Evolutionary conservation across 2,888 invertebrate species (phyloP).

Genomic region (Odontothrips loti): DNA sequence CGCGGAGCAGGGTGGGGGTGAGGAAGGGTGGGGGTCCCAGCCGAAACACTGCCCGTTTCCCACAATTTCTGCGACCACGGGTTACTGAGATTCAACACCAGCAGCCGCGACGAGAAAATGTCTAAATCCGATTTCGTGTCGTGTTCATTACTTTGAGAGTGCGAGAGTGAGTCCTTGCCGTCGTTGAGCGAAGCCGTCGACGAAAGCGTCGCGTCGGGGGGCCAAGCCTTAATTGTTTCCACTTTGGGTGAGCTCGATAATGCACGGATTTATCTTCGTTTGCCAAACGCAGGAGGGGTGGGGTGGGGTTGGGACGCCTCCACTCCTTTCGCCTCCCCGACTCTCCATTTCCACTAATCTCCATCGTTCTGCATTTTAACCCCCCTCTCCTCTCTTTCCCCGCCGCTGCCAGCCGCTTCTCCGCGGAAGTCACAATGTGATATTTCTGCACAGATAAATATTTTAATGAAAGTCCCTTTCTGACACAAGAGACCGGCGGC

Average conservation of each 20-base stretch:
- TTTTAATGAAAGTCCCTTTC: conserved; percentile 19
- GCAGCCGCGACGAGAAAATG: too few species aligned
- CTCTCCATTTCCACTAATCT: background rate
- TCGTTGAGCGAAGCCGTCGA: too few species aligned
- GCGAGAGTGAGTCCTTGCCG: too few species aligned
- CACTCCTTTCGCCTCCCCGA: background rate
- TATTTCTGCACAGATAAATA: conserved; percentile 25
- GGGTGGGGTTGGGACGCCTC: background rate
- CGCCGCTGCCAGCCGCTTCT: background rate
- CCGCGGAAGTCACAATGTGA: conserved; percentile 14
- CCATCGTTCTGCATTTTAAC: conserved; percentile 15
- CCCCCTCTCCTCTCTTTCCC: background rate
- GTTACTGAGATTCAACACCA: too few species aligned
- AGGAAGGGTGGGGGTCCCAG: too few species aligned
- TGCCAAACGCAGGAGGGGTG: background rate
- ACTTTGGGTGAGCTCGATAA: conserved; percentile 16
- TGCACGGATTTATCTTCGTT: conserved; percentile 26
- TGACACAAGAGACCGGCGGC: background rate
- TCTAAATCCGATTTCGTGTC: too few species aligned
- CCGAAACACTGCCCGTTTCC: too few species aligned
- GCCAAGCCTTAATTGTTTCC: background rate
- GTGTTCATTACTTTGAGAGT: too few species aligned
- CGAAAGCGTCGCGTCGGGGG: too few species aligned
- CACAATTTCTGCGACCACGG: too few species aligned
- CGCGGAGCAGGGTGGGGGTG: too few species aligned